These are phyloP conservation scores for Axis porcinus DNA, from an alignment of 2,113 vertebrate genomes.

Conservation along the genomic window DNA sequence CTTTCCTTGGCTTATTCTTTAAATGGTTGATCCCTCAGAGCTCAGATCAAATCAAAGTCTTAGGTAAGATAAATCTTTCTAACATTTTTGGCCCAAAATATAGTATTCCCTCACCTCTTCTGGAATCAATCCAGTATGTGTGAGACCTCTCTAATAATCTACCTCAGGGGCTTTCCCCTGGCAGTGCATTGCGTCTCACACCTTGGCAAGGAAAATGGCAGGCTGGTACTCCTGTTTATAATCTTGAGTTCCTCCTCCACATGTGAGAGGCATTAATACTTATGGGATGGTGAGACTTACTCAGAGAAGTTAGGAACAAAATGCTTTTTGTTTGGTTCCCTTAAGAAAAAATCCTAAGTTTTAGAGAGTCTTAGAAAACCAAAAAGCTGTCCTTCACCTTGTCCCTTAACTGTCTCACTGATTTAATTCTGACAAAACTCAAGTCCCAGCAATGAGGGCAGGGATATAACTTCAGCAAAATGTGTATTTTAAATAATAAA, in stretches of 20 bases:
- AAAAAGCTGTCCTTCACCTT: not conserved
- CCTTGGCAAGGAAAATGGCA: not conserved
- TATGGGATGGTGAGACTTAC: not conserved
- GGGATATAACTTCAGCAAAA: not conserved
- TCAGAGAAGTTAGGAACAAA: not conserved
- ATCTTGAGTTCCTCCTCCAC: not conserved
- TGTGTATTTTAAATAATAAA: not conserved
- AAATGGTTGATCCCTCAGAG: constrained; percentile 25
- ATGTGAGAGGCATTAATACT: not conserved
- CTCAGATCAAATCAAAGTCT: constrained; percentile 31
- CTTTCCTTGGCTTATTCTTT: constrained; percentile 39
- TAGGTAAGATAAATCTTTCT: constrained; percentile 51
- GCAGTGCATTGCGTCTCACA: not conserved
- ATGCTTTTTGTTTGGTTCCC: not conserved
- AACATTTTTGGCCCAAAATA: constrained; percentile 19
- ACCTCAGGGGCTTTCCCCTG: not conserved
- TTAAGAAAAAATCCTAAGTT: constrained; percentile 8
- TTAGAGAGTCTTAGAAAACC: not conserved
- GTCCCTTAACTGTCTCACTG: not conserved
- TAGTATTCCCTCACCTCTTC: not conserved
- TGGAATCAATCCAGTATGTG: not conserved
- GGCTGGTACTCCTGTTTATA: not conserved
- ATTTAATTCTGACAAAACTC: constrained; percentile 1
- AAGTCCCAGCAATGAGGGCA: not conserved
- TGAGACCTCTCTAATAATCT: not conserved